Evolutionary conservation across 2,888 invertebrate species (phyloP), one percentile per base, ranked within the genome.

Genomic region (Sympetrum striolatum): DNA sequence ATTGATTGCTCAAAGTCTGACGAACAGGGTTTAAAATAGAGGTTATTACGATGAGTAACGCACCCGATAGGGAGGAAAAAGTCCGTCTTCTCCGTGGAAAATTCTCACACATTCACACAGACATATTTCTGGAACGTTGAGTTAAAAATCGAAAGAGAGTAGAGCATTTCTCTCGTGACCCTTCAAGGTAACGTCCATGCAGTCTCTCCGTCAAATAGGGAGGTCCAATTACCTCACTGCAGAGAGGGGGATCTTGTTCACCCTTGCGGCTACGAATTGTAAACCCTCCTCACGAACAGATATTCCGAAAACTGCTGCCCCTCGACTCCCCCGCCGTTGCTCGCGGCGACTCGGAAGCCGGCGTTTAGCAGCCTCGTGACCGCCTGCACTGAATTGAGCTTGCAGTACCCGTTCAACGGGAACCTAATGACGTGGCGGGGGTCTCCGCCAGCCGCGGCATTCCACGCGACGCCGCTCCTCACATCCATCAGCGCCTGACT

Each of bases 231-330:
- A 53, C 18, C 37, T 64, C 37, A 37, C n/a, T 25, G 39, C 60
- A n/a, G 18, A 64, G 37, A 73, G 39, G 48, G n/a, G 35, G 81
- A n/a, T 64, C 48, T 25, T 25, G 35, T 53, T 31, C 73, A 14
- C 73, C 25, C 73, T 73, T 10, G 39, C 60, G 37, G 81, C 91
- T 91, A 91, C 91, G 93, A 92, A 25, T 93, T 93, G 73, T 92
- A 91, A 37, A 93, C 92, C 92, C 94, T 94, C 92, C 97, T 95
- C 91, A 97, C 96, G 93, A 98, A 96, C 93, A 98, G 95, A 94
- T 98, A 98, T 94, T 98, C 98, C 92, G 97, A 97, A 94, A 98
- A 98, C 94, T 98, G 98, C 93, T 98, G 98, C 8, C 97, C 97
- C 93, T 98, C 98, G 64, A 98, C 97, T 5, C 97, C 97, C 35